phyloP scores from a whole-genome alignment of 2,113 vertebrate genomes.

The Circaetus cinerascens region DNA sequence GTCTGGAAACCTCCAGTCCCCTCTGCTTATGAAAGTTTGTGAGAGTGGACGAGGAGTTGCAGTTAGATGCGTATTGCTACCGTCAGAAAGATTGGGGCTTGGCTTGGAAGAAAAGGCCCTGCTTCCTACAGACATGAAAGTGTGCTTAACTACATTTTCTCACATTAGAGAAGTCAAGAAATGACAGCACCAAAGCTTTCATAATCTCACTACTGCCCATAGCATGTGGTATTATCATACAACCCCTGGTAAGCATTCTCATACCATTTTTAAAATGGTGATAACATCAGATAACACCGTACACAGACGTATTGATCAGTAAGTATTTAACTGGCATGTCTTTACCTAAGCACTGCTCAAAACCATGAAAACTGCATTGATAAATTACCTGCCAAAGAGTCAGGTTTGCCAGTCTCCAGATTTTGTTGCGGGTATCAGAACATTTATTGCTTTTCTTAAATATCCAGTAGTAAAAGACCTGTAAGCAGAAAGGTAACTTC shows the following conservation, averaged over 20 bases:
- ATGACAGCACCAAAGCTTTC: neutral
- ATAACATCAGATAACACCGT: neutral
- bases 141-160: neutral
- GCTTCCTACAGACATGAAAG: neutral
- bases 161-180: neutral
- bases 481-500: neutral
- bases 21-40: neutral
- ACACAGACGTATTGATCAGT: neutral
- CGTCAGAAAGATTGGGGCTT: neutral
- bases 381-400: neutral
- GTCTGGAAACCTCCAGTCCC: neutral
- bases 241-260: neutral
- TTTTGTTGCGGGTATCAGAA: neutral
- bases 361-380: neutral
- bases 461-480: neutral
- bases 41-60: neutral
- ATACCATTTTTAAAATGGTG: neutral
- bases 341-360: neutral
- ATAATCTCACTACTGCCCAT: neutral
- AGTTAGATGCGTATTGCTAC: neutral
- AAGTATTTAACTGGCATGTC: neutral
- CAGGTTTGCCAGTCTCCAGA: neutral
- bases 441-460: neutral
- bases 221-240: neutral
- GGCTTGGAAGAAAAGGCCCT: neutral